These are phyloP conservation scores for Syngnathus typhle DNA, from an alignment of 2,113 vertebrate genomes.

Conservation along the genomic window DNA sequence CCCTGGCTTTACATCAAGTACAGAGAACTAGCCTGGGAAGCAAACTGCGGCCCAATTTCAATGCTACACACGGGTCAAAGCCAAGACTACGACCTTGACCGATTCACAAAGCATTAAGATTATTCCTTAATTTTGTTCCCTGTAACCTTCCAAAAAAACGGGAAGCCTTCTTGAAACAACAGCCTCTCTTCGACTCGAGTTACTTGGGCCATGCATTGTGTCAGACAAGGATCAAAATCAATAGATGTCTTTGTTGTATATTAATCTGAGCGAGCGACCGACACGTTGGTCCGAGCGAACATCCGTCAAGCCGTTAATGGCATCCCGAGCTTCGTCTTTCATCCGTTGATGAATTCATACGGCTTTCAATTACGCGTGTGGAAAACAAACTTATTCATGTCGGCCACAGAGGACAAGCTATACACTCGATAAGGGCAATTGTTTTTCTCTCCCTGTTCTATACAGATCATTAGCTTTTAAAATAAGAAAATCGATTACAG, in stretches of 20 bases:
- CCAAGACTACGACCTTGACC: conserved; percentile 37
- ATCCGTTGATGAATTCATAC: conserved; percentile 47
- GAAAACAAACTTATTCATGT: conserved; percentile 42
- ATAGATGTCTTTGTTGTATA: background rate
- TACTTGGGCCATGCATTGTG: background rate
- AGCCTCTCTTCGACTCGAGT: background rate
- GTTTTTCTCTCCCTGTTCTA: conserved; percentile 15
- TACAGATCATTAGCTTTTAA: conserved; percentile 59
- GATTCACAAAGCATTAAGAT: background rate
- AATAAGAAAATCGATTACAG: conserved; percentile 62
- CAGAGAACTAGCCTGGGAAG: conserved; percentile 44
- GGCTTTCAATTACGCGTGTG: conserved; percentile 50
- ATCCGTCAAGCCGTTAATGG: conserved; percentile 5
- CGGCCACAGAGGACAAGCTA: conserved; percentile 28
- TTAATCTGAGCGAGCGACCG: background rate
- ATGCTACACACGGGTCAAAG: conserved; percentile 61
- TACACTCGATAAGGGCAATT: conserved; percentile 21
- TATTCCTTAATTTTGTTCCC: background rate
- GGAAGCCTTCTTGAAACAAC: background rate
- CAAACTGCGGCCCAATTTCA: conserved; percentile 53
- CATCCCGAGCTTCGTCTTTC: conserved; percentile 14
- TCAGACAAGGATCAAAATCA: background rate
- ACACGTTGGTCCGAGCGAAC: background rate
- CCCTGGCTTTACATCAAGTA: conserved; percentile 58
- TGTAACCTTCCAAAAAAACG: background rate